Evolutionary conservation across 1,140 invertebrate species (phyloP), one percentile per base, ranked within the genome.

Genomic region (Anagrus nilaparvatae): DNA sequence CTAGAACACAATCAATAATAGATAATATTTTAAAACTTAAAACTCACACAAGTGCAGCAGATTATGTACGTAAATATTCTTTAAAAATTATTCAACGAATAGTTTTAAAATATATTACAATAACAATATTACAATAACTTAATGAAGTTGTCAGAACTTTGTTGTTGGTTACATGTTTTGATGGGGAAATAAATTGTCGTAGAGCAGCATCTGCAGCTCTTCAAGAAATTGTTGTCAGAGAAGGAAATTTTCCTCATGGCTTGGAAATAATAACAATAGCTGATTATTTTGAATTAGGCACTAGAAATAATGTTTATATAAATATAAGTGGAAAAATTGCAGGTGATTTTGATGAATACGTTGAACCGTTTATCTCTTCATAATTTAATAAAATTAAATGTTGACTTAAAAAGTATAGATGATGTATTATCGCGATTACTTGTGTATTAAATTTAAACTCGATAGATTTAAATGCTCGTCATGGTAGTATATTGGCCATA

Each of bases 171-270:
- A 82, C 90, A 1, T 81, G 95, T 34, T 99, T 96, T 61, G 96
- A 99, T 71, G 71, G 92, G 59, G 91, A 97, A 78, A 84, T 97
- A 29, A 94, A 95, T 64, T 96, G 93, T 56, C 73, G 94, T 8
- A 75, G 92, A 48, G 94, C 94, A n/a, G 93, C 91, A 0, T 87
- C 93, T 2, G 92, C 94, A 17, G 91, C 93, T 3, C 97, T 96
- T 65, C 93, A 97, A 72, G 97, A 99, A 69, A 92, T 96, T 68
- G 95, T 99, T n/a, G 97, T 97, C 0, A 76, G 97, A 28, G 87
- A 97, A 61, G 93, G 92, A 1, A 85, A 85, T 44, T 96, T 97
- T 69, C 91, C 95, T 4, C 82, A 96, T 71, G 96, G 96, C 21
- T 97, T 99, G 55, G 87, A 95, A 31, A 92, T 99, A 46, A 69